Conservation (phyloP, 30 jellyfish, hydroid and myxozoan genomes). For the Turritopsis rubra region DNA sequence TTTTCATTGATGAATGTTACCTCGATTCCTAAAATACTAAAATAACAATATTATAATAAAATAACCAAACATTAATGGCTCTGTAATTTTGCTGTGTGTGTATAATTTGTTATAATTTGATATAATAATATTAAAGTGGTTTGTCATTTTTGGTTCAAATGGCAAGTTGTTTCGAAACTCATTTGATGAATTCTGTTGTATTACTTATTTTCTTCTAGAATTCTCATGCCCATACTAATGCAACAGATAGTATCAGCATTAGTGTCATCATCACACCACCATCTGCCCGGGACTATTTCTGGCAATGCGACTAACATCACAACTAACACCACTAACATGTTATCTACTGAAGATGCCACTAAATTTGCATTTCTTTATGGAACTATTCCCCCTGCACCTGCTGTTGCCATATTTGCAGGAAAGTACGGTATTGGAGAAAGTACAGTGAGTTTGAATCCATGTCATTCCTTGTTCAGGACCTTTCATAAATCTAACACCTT, state of each 20-base stretch:
- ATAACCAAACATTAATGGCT: too few relatives aligned
- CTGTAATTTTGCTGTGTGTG: too few relatives aligned
- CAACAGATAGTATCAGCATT: not conserved
- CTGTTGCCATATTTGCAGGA: slow-evolving; percentile 68
- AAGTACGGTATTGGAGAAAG: slow-evolving; percentile 51
- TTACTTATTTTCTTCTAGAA: slow-evolving; percentile 9
- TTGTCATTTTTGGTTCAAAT: too few relatives aligned
- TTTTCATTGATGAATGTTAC: too few relatives aligned
- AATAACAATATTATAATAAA: too few relatives aligned
- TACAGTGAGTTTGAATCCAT: slow-evolving; percentile 35
- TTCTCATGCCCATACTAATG: slow-evolving; percentile 27
- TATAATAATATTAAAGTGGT: too few relatives aligned
- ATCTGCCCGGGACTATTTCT: not conserved
- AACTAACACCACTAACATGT: not conserved
- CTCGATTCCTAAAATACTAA: too few relatives aligned
- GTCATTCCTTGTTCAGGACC: too few relatives aligned
- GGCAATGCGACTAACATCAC: not conserved
- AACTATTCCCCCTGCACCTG: slow-evolving; percentile 85
- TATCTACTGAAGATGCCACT: not conserved
- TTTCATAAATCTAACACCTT: too few relatives aligned
- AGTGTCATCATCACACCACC: not conserved
- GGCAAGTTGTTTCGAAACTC: too few relatives aligned
- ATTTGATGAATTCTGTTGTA: not conserved
- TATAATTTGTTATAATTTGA: too few relatives aligned
- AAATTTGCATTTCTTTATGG: slow-evolving; percentile 81